Conservation (phyloP, 2,113 vertebrate species). For the Paramormyrops kingsleyae region DNA sequence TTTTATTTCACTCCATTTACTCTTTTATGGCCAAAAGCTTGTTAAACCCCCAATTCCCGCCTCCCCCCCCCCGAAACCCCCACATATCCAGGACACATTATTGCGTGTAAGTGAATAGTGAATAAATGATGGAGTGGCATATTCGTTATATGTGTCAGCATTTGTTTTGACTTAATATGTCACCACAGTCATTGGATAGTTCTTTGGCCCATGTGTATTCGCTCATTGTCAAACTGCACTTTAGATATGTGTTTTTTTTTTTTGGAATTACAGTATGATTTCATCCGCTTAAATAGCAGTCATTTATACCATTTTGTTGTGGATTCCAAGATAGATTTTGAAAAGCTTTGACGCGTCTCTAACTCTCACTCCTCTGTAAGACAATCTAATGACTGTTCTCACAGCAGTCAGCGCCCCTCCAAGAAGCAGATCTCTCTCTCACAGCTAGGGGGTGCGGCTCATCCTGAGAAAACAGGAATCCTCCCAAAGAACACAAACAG, state of each 20-base stretch:
- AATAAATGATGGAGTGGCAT: neutral
- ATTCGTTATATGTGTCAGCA: neutral
- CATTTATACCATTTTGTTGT: neutral
- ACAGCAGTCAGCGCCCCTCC: neutral
- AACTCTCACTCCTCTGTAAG: neutral
- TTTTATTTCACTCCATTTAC: neutral
- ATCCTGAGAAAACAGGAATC: neutral
- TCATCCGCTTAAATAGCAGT: neutral
- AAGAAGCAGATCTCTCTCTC: neutral
- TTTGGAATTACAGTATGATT: neutral
- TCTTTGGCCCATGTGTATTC: neutral
- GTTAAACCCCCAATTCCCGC: neutral
- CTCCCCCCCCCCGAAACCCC: neutral
- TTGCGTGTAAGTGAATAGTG: neutral
- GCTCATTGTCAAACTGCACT: neutral
- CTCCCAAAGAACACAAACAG: neutral
- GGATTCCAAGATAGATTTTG: neutral
- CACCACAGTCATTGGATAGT: neutral
- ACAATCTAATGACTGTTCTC: neutral
- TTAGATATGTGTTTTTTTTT: neutral
- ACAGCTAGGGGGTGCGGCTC: neutral
- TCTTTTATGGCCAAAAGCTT: neutral
- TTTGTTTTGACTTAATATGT: neutral
- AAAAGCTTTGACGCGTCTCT: neutral
- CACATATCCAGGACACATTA: neutral